phyloP scores from a whole-genome alignment of 2,888 invertebrate species.

The Bugula neritina region DNA sequence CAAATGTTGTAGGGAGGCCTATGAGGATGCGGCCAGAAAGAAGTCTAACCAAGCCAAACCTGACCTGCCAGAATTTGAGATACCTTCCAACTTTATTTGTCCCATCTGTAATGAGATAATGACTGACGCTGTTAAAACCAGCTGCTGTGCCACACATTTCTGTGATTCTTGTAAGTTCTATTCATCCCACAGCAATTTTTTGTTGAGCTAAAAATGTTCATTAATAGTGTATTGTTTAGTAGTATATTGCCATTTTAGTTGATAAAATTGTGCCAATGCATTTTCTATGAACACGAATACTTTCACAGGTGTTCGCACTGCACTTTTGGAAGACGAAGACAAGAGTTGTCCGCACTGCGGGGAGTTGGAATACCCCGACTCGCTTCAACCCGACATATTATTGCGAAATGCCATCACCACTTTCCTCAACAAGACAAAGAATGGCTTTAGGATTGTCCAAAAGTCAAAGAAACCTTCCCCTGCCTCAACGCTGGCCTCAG shows the following conservation, averaged over 20 bases:
- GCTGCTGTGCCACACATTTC: slow-evolving; percentile 17
- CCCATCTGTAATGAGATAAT: slow-evolving; percentile 18
- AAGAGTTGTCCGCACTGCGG: slow-evolving; percentile 91
- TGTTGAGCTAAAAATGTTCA: no score
- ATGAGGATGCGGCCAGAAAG: slow-evolving; percentile 17
- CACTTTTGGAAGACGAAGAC: slow-evolving; percentile 83
- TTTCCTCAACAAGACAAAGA: slow-evolving; percentile 75
- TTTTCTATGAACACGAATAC: no score
- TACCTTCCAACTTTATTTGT: not conserved
- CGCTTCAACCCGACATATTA: slow-evolving; percentile 82
- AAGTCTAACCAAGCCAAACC: not conserved
- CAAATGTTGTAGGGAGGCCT: slow-evolving; percentile 13
- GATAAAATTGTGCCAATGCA: no score
- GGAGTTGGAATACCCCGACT: slow-evolving; percentile 84
- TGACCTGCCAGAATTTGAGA: slow-evolving; percentile 8
- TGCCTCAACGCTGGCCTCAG: slow-evolving; percentile 29
- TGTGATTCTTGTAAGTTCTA: slow-evolving; percentile 17
- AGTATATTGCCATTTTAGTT: no score
- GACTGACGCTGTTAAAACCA: slow-evolving; percentile 19
- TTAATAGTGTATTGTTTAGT: no score
- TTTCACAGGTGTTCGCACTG: slow-evolving; percentile 72
- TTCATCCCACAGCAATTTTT: no score
- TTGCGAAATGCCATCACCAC: slow-evolving; percentile 79
- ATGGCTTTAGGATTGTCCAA: slow-evolving; percentile 63
- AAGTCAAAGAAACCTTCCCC: slow-evolving; percentile 59